A percentile compares a stretch with the other conserved stretches of the same genome.
phyloP scores from a whole-genome alignment of 1,140 invertebrate genomes.

The Pseudomyrmex pallidus region DNA sequence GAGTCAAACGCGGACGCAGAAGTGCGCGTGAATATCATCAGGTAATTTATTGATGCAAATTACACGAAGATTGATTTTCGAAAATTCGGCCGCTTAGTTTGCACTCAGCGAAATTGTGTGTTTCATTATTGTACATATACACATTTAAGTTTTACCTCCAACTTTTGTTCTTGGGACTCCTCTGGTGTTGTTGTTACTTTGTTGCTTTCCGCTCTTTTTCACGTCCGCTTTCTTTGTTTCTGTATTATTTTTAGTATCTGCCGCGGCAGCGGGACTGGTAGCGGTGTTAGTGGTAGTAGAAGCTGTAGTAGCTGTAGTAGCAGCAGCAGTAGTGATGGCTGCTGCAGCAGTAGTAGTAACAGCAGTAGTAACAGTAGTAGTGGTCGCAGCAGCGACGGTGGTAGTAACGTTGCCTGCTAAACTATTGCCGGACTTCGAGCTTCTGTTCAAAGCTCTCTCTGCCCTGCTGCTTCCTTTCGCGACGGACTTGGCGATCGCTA shows the following conservation, averaged over 20 bases:
- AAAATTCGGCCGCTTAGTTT: too few species aligned
- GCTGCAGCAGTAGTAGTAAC: constrained; percentile 42
- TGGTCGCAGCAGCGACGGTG: constrained; percentile 49
- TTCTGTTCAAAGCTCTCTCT: constrained; percentile 80
- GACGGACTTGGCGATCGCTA: constrained; percentile 80
- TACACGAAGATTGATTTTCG: too few species aligned
- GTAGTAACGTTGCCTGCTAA: constrained; percentile 58
- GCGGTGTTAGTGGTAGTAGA: constrained; percentile 51
- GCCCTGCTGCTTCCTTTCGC: constrained; percentile 81
- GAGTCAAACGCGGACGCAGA: too few species aligned
- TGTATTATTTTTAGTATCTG: constrained; percentile 62
- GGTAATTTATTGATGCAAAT: too few species aligned
- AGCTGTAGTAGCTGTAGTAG: constrained; percentile 33
- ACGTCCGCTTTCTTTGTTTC: constrained; percentile 71
- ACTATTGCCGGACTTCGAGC: constrained; percentile 67
- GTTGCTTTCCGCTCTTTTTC: constrained; percentile 69
- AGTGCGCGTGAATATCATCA: too few species aligned
- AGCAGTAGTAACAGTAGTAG: constrained; percentile 54
- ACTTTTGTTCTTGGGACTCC: constrained; percentile 71
- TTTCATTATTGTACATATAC: too few species aligned
- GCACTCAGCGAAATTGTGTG: too few species aligned
- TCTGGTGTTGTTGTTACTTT: constrained; percentile 70
- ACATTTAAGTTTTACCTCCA: constrained; percentile 66
- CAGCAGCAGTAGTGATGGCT: constrained; percentile 43
- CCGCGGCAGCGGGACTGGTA: constrained; percentile 20